Evolutionary conservation across 2,888 invertebrate species (phyloP).

Genomic region (Reticulitermes lucifugus): DNA sequence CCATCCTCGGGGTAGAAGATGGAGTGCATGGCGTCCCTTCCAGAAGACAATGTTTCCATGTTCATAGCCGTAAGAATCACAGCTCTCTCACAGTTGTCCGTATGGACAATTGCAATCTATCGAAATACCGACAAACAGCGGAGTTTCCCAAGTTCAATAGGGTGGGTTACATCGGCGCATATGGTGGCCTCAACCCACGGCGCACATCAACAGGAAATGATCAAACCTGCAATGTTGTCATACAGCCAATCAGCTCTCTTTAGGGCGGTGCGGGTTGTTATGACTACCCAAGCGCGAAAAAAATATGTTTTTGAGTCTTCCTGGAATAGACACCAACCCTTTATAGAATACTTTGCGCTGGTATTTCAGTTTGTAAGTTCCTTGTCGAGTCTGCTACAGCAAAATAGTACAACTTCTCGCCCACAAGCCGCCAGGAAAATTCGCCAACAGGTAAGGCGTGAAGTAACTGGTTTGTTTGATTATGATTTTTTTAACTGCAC

Average conservation of each 20-base stretch:
- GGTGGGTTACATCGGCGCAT: background rate
- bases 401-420: background rate
- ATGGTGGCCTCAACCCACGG: background rate
- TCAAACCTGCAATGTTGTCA: background rate
- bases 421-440: background rate
- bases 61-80: too few species aligned
- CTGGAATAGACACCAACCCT: background rate
- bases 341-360: background rate
- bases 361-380: background rate
- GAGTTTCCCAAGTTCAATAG: background rate
- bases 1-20: too few species aligned
- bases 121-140: too few species aligned
- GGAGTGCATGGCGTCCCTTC: too few species aligned
- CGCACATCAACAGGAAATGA: conserved; percentile 13
- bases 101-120: too few species aligned
- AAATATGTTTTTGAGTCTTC: conserved; percentile 14
- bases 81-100: too few species aligned
- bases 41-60: too few species aligned
- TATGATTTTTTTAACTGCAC: too few species aligned
- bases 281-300: conserved; percentile 35
- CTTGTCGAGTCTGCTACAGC: background rate
- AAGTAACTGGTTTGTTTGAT: background rate
- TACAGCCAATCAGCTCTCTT: conserved; percentile 20
- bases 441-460: background rate
- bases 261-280: conserved; percentile 26